Evolutionary conservation across 2,113 vertebrate genomes (phyloP).

Genomic region (Apteryx owenii): DNA sequence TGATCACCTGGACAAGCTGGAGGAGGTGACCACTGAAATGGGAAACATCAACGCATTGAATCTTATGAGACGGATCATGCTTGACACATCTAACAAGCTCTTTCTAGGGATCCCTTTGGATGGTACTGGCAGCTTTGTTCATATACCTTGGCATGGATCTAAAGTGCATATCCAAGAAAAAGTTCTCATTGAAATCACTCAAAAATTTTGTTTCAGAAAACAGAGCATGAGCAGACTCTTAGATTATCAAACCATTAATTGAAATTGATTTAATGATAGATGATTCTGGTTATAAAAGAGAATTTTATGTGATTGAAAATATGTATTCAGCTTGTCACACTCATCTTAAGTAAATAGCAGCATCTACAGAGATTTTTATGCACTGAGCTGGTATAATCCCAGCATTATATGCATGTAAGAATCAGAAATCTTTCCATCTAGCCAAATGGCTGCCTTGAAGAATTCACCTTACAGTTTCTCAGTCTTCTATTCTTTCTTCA

Average conservation of each 20-base stretch:
- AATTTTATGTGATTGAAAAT: neutral
- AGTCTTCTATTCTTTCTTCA: neutral
- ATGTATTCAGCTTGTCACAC: neutral
- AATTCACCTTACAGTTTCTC: neutral
- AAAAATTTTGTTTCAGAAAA: neutral
- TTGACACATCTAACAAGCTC: conserved; percentile 91
- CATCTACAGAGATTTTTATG: neutral
- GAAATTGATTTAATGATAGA: neutral
- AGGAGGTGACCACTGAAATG: conserved; percentile 64
- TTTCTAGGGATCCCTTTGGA: conserved; percentile 89
- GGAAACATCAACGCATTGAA: conserved; percentile 82
- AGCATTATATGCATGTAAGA: neutral
- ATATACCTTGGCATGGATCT: neutral
- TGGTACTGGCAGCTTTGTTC: conserved; percentile 71
- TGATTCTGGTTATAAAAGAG: neutral
- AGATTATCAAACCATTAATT: neutral
- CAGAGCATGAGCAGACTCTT: neutral
- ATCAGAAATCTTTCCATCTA: neutral
- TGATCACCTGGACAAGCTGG: conserved; percentile 80
- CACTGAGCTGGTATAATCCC: neutral
- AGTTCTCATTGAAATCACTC: neutral
- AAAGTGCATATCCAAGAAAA: neutral
- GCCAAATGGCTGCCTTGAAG: neutral
- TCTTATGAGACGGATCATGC: conserved; percentile 87
- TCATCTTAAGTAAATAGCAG: neutral